These are phyloP conservation scores for Cotesia chilonis DNA, from an alignment of 1,140 invertebrate species.

Conservation along the genomic window DNA sequence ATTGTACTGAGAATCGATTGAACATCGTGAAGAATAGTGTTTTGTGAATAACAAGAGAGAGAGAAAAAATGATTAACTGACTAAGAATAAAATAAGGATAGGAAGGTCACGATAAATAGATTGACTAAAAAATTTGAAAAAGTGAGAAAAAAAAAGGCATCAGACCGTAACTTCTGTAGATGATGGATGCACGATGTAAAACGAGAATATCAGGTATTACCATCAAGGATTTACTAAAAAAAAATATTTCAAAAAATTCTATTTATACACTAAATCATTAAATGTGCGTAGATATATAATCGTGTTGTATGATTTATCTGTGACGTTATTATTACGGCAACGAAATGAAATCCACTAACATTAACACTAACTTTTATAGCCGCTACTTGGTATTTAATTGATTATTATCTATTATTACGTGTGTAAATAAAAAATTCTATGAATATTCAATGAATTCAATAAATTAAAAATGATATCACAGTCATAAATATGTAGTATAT, in stretches of 20 bases:
- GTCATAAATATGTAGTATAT: too few species aligned
- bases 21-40: conserved; percentile 16
- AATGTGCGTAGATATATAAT: background rate
- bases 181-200: conserved; percentile 25
- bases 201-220: conserved; percentile 6
- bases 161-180: conserved; percentile 13
- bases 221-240: conserved; percentile 1
- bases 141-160: conserved; percentile 1
- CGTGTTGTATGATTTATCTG: too few species aligned
- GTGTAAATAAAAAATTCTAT: too few species aligned
- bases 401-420: too few species aligned
- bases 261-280: background rate
- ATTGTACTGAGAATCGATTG: conserved; percentile 53
- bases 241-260: background rate
- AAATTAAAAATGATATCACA: too few species aligned
- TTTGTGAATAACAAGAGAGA: conserved; percentile 24
- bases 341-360: too few species aligned
- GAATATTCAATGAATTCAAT: too few species aligned
- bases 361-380: too few species aligned
- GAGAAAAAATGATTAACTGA: conserved; percentile 7
- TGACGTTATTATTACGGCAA: too few species aligned
- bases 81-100: too few species aligned
- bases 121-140: background rate
- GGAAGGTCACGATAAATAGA: too few species aligned
- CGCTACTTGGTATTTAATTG: too few species aligned